A percentile compares a stretch with the other conserved stretches of the same genome.
Conservation (phyloP, 2,888 invertebrate species). For the Parnassius mnemosyne region DNA sequence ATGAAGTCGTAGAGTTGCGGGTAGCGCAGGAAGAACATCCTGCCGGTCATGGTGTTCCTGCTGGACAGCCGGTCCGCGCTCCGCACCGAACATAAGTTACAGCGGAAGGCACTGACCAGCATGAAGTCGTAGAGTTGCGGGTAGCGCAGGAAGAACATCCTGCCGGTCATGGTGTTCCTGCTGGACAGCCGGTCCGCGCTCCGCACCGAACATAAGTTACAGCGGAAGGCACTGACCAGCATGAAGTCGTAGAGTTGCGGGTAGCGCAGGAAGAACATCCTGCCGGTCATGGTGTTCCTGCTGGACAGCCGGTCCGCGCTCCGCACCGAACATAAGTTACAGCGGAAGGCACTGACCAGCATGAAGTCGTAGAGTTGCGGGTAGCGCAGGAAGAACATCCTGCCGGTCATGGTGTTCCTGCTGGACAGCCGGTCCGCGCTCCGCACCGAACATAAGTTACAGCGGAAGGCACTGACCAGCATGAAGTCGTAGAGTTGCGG, state of each 20-base stretch:
- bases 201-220: conserved; percentile 59
- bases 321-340: conserved; percentile 59
- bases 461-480: conserved; percentile 45
- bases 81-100: conserved; percentile 59
- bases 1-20: conserved; percentile 80
- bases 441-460: conserved; percentile 59
- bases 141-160: conserved; percentile 88
- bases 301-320: conserved; percentile 62
- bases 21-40: conserved; percentile 88
- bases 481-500: conserved; percentile 80
- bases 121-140: conserved; percentile 80
- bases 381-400: conserved; percentile 88
- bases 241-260: conserved; percentile 80
- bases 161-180: conserved; percentile 86
- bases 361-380: conserved; percentile 80
- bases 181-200: conserved; percentile 62
- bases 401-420: conserved; percentile 86
- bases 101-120: conserved; percentile 45
- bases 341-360: conserved; percentile 45
- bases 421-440: conserved; percentile 62
- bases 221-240: conserved; percentile 45
- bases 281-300: conserved; percentile 86
- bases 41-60: conserved; percentile 86
- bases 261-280: conserved; percentile 88
- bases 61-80: conserved; percentile 62